Evolutionary conservation across 2,888 invertebrate genomes (phyloP).

Genomic region (Lacanobia oleracea): DNA sequence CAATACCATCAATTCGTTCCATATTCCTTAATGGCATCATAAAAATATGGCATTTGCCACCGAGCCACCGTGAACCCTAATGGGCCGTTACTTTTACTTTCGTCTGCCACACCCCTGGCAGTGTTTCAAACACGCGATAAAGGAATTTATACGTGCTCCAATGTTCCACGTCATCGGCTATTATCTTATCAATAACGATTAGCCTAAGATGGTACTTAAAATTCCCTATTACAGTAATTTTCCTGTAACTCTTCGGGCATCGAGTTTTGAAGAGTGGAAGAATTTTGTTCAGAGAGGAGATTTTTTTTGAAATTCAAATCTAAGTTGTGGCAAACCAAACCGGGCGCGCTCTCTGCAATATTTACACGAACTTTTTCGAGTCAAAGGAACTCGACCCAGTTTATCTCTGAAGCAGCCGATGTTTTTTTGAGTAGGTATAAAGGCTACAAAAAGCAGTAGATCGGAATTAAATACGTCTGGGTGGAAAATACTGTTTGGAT

Average conservation of each 20-base stretch:
- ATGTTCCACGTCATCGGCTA: slow-evolving; percentile 53
- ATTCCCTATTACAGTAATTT: slow-evolving; percentile 35
- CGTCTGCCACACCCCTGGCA: slow-evolving; percentile 73
- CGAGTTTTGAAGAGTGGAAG: slow-evolving; percentile 5
- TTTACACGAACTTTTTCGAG: slow-evolving; percentile 10
- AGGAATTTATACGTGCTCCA: slow-evolving; percentile 69
- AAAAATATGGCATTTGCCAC: slow-evolving; percentile 68
- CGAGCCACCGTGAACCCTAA: slow-evolving; percentile 63
- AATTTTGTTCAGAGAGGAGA: slow-evolving; percentile 1
- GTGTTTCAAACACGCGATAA: slow-evolving; percentile 70
- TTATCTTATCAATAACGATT: slow-evolving; percentile 68
- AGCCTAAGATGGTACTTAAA: slow-evolving; percentile 44
- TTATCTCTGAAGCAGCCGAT: background rate
- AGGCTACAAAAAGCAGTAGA: background rate
- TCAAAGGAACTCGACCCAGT: background rate
- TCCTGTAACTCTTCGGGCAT: background rate
- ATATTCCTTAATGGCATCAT: slow-evolving; percentile 70
- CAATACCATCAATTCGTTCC: slow-evolving; percentile 45
- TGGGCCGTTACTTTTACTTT: slow-evolving; percentile 73
- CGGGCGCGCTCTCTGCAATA: background rate
- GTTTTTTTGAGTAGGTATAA: background rate
- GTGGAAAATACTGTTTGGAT: background rate
- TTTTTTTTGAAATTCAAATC: background rate
- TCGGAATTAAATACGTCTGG: no score
- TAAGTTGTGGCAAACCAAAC: background rate